Evolutionary conservation across 2,113 vertebrate species (phyloP).

Genomic region (Nycticryphes semicollaris): DNA sequence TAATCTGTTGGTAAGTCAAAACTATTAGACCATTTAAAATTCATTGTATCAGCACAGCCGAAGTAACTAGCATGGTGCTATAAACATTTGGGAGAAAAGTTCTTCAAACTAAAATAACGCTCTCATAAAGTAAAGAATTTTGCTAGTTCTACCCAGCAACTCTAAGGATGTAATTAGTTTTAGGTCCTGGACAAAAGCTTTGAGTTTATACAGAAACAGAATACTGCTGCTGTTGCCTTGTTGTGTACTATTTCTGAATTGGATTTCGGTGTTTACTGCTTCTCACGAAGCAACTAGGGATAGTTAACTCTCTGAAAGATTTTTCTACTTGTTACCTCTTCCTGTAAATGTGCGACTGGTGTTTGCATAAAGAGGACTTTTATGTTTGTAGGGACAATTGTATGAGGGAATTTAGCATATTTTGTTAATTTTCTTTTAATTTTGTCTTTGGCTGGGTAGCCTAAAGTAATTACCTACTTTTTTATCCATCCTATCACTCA

Average conservation of each 20-base stretch:
- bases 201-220: conserved; percentile 42
- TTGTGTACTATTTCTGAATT: conserved; percentile 19
- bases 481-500: background rate
- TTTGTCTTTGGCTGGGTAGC: background rate
- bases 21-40: conserved; percentile 76
- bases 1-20: conserved; percentile 78
- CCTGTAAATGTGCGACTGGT: background rate
- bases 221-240: conserved; percentile 47
- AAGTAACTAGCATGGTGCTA: conserved; percentile 63
- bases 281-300: conserved; percentile 6
- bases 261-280: conserved; percentile 34
- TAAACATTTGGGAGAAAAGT: conserved; percentile 64
- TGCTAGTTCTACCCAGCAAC: conserved; percentile 46
- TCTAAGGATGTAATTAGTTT: conserved; percentile 56
- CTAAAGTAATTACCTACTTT: background rate
- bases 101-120: conserved; percentile 66
- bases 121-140: conserved; percentile 61
- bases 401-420: background rate
- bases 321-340: background rate
- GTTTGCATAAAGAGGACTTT: background rate
- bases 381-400: background rate
- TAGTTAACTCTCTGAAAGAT: background rate
- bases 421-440: background rate
- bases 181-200: conserved; percentile 40
- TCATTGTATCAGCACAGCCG: conserved; percentile 71